Evolutionary conservation across 2,888 invertebrate species (phyloP).

Genomic region (Papilio gigon): DNA sequence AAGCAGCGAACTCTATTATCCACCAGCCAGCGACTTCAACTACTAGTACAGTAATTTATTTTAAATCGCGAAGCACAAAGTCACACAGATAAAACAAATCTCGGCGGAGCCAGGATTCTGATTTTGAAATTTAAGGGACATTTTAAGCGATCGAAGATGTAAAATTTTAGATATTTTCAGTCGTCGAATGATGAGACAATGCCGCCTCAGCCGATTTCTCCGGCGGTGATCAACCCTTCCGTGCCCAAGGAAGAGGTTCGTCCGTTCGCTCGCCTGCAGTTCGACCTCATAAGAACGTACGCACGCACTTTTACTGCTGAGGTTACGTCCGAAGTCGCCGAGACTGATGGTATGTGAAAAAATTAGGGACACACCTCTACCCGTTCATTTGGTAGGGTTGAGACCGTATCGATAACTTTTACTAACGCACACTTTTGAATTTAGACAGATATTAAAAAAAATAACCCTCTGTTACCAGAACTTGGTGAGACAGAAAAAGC

Average conservation of each 20-base stretch:
- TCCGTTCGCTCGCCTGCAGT: conserved; percentile 67
- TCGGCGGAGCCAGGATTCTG: background rate
- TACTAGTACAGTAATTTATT: too few species aligned
- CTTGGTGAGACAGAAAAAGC: conserved; percentile 28
- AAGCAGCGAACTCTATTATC: too few species aligned
- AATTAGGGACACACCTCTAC: background rate
- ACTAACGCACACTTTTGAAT: background rate
- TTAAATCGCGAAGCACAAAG: too few species aligned
- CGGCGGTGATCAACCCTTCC: conserved; percentile 54
- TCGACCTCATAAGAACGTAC: conserved; percentile 67
- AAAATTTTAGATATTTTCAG: conserved; percentile 50
- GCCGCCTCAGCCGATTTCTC: conserved; percentile 67
- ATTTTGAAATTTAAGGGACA: background rate
- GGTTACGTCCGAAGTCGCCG: conserved; percentile 37
- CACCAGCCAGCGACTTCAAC: too few species aligned
- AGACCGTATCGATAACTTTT: background rate
- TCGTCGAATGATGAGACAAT: conserved; percentile 72
- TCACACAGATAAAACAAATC: too few species aligned
- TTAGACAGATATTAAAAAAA: background rate
- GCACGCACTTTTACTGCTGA: conserved; percentile 51
- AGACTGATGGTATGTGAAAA: conserved; percentile 39
- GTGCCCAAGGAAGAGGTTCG: conserved; percentile 56
- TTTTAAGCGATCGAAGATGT: background rate
- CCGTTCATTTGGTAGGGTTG: background rate
- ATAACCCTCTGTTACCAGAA: conserved; percentile 3